Evolutionary conservation across 2,888 invertebrate species (phyloP).

Genomic region (Sarcophaga rosellei): DNA sequence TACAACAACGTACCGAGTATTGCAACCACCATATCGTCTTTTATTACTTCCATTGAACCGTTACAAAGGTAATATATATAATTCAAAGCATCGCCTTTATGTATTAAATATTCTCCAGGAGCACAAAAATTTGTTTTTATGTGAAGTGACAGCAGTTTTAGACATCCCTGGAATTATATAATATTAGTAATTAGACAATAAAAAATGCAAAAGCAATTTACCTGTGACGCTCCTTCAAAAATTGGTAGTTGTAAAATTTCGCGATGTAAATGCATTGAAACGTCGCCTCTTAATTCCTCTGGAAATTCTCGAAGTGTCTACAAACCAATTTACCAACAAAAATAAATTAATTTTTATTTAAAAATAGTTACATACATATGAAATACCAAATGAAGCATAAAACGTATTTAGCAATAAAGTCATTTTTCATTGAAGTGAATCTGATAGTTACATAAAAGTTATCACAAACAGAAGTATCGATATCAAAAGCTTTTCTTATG

Average conservation of each 20-base stretch:
- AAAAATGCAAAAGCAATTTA: slow-evolving; percentile 67
- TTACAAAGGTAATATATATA: slow-evolving; percentile 98
- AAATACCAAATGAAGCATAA: too few species aligned
- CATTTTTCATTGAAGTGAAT: too few species aligned
- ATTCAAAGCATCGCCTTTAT: slow-evolving; percentile 95
- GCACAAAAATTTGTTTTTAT: slow-evolving; percentile 97
- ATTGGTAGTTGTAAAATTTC: slow-evolving; percentile 97
- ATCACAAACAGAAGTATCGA: too few species aligned
- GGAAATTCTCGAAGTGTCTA: slow-evolving; percentile 97
- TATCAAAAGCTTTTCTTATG: too few species aligned
- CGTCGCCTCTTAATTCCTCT: slow-evolving; percentile 96
- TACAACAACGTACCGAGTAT: slow-evolving; percentile 89
- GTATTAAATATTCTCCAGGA: slow-evolving; percentile 96
- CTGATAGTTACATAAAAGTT: too few species aligned
- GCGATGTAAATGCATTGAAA: slow-evolving; percentile 96
- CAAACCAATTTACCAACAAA: neutral
- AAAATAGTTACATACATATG: too few species aligned
- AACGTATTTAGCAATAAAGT: too few species aligned
- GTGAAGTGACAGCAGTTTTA: slow-evolving; percentile 94
- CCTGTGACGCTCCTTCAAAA: slow-evolving; percentile 95
- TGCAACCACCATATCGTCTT: slow-evolving; percentile 97
- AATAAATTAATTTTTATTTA: too few species aligned
- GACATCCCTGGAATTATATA: slow-evolving; percentile 85
- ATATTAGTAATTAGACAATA: slow-evolving; percentile 20
- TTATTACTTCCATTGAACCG: slow-evolving; percentile 98